Base-by-base conservation (phyloP, 2,888 invertebrate species). In the Pristionchus maxplancki region DNA sequence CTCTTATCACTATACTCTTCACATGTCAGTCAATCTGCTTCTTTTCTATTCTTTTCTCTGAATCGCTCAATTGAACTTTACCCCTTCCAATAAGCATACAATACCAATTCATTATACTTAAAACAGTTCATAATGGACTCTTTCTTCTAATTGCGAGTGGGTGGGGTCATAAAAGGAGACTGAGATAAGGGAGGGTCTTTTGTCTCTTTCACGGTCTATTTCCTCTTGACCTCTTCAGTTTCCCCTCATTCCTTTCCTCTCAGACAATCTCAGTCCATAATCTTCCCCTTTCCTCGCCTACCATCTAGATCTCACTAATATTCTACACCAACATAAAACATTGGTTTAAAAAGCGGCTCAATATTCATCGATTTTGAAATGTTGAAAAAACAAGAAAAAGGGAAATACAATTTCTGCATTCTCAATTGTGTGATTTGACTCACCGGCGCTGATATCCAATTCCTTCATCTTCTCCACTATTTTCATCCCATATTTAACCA, bases 381-480 rank as follows among this genome's bases (percentile, higher is more conserved):
- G n/a, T n/a, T n/a, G n/a, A n/a, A n/a, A n/a, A n/a, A n/a, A n/a
- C n/a, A n/a, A n/a, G n/a, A n/a, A n/a, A n/a, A n/a, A n/a, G n/a
- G n/a, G n/a, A n/a, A n/a, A n/a, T n/a, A n/a, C n/a, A n/a, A n/a
- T n/a, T n/a, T n/a, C n/a, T n/a, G n/a, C n/a, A n/a, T n/a, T n/a
- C n/a, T n/a, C n/a, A n/a, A n/a, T n/a, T n/a, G n/a, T n/a, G n/a
- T n/a, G n/a, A n/a, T 62, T 85, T 44, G 24, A 40, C 85, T 67
- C 20, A 91, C 92, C 91, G 83, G 91, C 88, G 0, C 91, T 91
- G 50, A 92, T 90, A 88, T 92, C 92, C 37, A 91, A 92, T 28
- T 90, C 84, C 78, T 87, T 90, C 88, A 91, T 67, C 71, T 91
- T 91, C 31, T 92, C 89, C 0, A 92, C 91, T 34, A 91, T 88